phyloP scores from a whole-genome alignment of 2,797 vertebrate genomes.

The Chaetophractus vellerosus region DNA sequence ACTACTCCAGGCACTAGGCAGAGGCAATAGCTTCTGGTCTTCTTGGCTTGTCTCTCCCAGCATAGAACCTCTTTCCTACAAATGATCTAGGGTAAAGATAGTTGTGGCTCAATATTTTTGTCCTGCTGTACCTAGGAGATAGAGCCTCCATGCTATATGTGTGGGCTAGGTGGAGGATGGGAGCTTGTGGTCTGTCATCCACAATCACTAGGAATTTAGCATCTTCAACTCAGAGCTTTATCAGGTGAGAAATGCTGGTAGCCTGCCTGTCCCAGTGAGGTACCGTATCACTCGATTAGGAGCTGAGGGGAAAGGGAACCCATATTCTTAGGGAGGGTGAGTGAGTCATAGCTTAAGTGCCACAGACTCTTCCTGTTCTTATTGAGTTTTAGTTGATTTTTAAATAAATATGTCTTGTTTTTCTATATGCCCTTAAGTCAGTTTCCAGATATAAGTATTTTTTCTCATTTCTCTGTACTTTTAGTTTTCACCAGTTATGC shows the following conservation, averaged over 20 bases:
- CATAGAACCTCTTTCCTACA: background rate
- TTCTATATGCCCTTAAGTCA: background rate
- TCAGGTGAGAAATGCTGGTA: background rate
- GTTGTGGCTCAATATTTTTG: background rate
- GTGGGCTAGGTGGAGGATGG: background rate
- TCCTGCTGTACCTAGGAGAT: background rate
- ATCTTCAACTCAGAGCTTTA: background rate
- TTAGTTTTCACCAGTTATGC: conserved; percentile 4
- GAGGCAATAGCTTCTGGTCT: background rate
- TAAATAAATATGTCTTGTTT: background rate
- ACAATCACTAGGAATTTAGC: background rate
- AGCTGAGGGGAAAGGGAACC: background rate
- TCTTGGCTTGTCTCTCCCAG: background rate
- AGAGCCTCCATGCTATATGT: background rate
- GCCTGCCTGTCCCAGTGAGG: background rate
- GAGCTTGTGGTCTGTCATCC: background rate
- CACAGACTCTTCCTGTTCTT: background rate
- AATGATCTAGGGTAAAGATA: background rate
- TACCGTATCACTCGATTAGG: background rate
- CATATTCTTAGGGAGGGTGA: background rate
- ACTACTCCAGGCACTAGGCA: background rate
- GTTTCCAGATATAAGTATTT: conserved; percentile 4
- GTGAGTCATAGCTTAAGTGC: no score
- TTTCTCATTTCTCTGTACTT: background rate
- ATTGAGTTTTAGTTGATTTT: conserved; percentile 1